Percentiles rank a stretch among this genome's conserved stretches.
phyloP scores from a whole-genome alignment of 2,113 vertebrate species.

The Salvator merianae region DNA sequence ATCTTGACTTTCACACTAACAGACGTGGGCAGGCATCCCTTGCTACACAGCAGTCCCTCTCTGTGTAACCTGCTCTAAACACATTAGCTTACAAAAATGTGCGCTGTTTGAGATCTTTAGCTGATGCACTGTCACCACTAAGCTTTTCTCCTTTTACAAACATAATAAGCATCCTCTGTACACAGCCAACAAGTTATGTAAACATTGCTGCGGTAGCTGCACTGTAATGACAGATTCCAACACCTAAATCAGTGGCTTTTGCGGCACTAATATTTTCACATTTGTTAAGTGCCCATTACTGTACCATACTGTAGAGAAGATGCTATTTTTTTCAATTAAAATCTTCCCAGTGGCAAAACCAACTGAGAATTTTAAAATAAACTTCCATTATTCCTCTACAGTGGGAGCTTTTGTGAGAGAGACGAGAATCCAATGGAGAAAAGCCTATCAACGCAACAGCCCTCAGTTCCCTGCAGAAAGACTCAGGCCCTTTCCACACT shows the following conservation, averaged over 20 bases:
- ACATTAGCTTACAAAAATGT: no score
- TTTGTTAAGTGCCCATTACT: background rate
- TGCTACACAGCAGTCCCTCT: background rate
- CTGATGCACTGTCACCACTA: background rate
- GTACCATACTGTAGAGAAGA: background rate
- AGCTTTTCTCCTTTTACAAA: background rate
- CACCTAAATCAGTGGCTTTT: conserved; percentile 31
- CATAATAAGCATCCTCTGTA: conserved; percentile 8
- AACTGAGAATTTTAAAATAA: background rate
- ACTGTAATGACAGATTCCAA: conserved; percentile 16
- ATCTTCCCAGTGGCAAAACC: background rate
- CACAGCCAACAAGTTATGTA: background rate
- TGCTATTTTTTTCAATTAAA: background rate
- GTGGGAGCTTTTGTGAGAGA: background rate
- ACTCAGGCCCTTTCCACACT: no score
- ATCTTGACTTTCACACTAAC: background rate
- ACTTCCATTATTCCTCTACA: background rate
- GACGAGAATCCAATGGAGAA: no score
- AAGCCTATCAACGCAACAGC: background rate
- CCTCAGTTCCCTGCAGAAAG: background rate
- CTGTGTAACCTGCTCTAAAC: background rate
- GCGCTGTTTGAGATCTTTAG: background rate
- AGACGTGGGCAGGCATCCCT: background rate
- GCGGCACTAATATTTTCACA: conserved; percentile 25
- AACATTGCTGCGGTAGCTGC: background rate